phyloP scores from a whole-genome alignment of 2,888 invertebrate genomes.

The Sipha maydis region DNA sequence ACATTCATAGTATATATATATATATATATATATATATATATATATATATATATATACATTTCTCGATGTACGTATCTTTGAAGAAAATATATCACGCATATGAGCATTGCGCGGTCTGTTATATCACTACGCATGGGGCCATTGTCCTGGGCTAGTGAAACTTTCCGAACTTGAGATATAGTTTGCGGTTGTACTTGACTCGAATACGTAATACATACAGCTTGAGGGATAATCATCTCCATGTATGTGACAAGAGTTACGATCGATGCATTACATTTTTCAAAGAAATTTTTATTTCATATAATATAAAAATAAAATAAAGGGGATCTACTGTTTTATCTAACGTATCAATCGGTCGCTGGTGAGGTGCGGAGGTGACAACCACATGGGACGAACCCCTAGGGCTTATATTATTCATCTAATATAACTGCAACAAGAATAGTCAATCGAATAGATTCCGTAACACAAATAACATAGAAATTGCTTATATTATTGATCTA shows the following conservation, averaged over 20 bases:
- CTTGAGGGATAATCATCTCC: conserved; percentile 41
- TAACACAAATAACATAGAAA: conserved; percentile 5
- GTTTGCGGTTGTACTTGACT: conserved; percentile 52
- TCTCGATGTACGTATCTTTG: neutral
- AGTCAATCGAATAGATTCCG: neutral
- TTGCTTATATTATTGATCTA: conserved; percentile 21
- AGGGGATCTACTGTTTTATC: conserved; percentile 31
- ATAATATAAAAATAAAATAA: neutral
- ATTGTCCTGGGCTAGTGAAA: conserved; percentile 48
- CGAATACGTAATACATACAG: conserved; percentile 51
- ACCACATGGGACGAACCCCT: neutral
- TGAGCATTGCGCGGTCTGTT: conserved; percentile 16
- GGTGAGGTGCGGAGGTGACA: no score
- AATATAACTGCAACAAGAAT: conserved; percentile 13
- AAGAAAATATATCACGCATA: conserved; percentile 44
- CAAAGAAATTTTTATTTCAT: conserved; percentile 27
- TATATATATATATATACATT: conserved; percentile 17
- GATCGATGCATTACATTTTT: conserved; percentile 31
- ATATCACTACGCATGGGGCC: conserved; percentile 21
- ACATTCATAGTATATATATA: no score
- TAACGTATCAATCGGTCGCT: neutral
- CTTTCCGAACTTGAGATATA: conserved; percentile 59
- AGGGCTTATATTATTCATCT: conserved; percentile 30
- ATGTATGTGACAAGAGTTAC: conserved; percentile 43
- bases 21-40: neutral